These are phyloP conservation scores for Odontesthes bonariensis DNA, from an alignment of 2,113 vertebrate species.

Conservation along the genomic window DNA sequence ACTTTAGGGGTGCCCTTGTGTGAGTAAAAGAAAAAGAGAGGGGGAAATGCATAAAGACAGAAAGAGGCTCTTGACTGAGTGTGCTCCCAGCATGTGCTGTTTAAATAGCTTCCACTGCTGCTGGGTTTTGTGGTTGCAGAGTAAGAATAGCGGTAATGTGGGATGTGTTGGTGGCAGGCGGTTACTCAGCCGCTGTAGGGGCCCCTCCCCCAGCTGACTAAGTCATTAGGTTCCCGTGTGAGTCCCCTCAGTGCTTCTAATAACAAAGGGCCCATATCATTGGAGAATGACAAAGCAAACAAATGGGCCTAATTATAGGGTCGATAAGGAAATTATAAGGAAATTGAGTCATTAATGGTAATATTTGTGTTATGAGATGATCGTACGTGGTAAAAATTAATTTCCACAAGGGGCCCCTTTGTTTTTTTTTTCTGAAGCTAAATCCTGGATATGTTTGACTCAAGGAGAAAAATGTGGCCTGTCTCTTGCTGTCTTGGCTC, in stretches of 20 bases:
- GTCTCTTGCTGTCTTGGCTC: conserved; percentile 33
- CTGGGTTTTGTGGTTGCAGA: conserved; percentile 3
- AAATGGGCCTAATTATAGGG: conserved; percentile 67
- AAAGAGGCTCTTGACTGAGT: conserved; percentile 48
- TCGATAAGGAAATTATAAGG: conserved; percentile 77
- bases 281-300: conserved; percentile 74
- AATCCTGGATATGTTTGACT: conserved; percentile 36
- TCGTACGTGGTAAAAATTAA: conserved; percentile 53
- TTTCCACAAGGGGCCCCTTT: conserved; percentile 56
- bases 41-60: conserved; percentile 26
- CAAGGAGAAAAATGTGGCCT: conserved; percentile 32
- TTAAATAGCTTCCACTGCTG: conserved; percentile 45
- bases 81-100: conserved; percentile 31
- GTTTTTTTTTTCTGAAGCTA: conserved; percentile 54
- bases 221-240: conserved; percentile 49
- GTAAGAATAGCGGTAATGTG: not conserved
- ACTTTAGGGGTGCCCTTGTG: conserved; percentile 17
- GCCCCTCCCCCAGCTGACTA: conserved; percentile 30
- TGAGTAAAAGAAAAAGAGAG: conserved; percentile 13
- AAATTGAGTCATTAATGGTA: conserved; percentile 74
- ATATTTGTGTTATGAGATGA: conserved; percentile 77
- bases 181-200: conserved; percentile 31
- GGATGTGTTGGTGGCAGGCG: conserved; percentile 1
- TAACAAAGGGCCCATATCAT: conserved; percentile 65
- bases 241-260: conserved; percentile 54